These are phyloP conservation scores for cat (Felis catus) DNA, from an alignment of 2,113 vertebrate genomes.

Conservation along the genomic window DNA sequence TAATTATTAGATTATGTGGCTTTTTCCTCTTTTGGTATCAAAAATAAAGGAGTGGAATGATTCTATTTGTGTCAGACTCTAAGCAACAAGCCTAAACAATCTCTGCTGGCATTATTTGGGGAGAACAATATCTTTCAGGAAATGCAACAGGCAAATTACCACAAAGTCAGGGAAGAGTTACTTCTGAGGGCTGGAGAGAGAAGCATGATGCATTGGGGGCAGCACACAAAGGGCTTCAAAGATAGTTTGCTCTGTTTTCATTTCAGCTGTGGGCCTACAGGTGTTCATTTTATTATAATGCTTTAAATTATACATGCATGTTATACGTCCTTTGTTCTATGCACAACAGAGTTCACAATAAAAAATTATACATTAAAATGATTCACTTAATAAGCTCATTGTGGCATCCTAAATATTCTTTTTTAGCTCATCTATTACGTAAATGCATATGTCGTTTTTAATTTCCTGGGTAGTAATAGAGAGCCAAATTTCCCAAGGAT, in stretches of 20 bases:
- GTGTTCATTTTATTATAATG: not conserved
- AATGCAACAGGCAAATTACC: not conserved
- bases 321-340: not conserved
- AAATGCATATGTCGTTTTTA: not conserved
- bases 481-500: not conserved
- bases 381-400: not conserved
- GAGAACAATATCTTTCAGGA: not conserved
- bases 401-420: not conserved
- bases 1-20: not conserved
- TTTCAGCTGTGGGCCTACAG: not conserved
- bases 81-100: not conserved
- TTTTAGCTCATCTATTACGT: not conserved
- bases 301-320: not conserved
- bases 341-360: not conserved
- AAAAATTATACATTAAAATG: not conserved
- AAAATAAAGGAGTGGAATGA: not conserved
- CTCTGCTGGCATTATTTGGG: not conserved
- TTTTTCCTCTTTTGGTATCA: not conserved
- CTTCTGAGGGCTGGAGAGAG: not conserved
- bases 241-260: not conserved
- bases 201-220: fast-evolving
- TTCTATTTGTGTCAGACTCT: not conserved
- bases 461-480: not conserved
- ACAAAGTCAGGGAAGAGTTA: not conserved
- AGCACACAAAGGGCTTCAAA: no score